Evolutionary conservation across 2,797 vertebrate genomes (phyloP), one percentile per base, ranked within the genome.

Genomic region (Eupleurogrammus muticus): DNA sequence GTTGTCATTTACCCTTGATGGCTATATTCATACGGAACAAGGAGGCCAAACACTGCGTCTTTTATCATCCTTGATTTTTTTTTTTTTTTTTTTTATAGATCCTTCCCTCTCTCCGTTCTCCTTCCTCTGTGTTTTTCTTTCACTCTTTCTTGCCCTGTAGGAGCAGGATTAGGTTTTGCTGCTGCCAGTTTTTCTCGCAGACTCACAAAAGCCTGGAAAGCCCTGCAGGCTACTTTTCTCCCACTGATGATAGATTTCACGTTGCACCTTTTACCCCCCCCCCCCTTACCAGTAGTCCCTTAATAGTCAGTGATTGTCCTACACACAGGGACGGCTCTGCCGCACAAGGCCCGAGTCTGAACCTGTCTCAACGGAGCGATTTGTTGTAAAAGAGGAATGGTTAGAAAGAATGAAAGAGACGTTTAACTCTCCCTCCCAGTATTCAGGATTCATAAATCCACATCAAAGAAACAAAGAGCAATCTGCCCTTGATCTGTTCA

Each of bases 161-260:
- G 80, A 79, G 73, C 61, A 62, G 81, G 80, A 90, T 90, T 90
- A 87, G 73, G 63, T 88, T 44, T 88, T 77, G 20, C 80, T 60
- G 65, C 67, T 83, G 75, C 53, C 84, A 85, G 66, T 51, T 70
- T n/a, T 76, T 61, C 59, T 68, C 13, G 73, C 65, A 88, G 87
- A 87, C 80, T 83, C 75, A 83, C 71, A 86, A 81, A 81, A 87
- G 66, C 79, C 74, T 73, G 66, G 83, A 73, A 79, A 71, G 47
- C 80, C 90, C 90, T 70, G 64, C 59, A 75, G 88, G 85, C 82
- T 59, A 36, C 52, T 74, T 83, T 71, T 82, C 75, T 87, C 69
- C 81, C 68, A 57, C 80, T 77, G 77, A 75, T 81, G 84, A 87
- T 64, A 60, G 68, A 82, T 86, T 87, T 84, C 80, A 77, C 40